These are phyloP conservation scores for Pipistrellus pygmaeus DNA, from an alignment of 2,797 vertebrate genomes.

Conservation along the genomic window DNA sequence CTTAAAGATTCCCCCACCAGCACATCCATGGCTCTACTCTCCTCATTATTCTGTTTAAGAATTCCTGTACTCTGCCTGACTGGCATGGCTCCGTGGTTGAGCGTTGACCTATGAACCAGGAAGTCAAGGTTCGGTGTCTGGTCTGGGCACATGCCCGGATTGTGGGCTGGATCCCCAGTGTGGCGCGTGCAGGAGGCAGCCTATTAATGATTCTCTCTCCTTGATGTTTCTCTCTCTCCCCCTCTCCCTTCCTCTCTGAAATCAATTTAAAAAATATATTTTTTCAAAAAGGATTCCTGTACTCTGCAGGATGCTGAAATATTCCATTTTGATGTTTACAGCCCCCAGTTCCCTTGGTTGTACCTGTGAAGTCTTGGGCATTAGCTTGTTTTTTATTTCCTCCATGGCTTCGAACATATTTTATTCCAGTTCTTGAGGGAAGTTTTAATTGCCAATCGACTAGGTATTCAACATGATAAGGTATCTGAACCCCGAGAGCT, in stretches of 20 bases:
- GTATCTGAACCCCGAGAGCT: constrained; percentile 78
- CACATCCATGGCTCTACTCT: neutral
- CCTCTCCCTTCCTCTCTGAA: too few relatives aligned
- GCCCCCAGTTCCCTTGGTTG: constrained; percentile 1
- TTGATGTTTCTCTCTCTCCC: too few relatives aligned
- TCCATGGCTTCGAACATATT: constrained; percentile 52
- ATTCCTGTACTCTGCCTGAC: neutral
- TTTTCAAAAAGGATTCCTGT: neutral
- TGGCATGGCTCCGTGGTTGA: too few relatives aligned
- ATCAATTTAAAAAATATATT: too few relatives aligned
- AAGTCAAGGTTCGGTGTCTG: too few relatives aligned
- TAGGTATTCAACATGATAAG: constrained; percentile 83
- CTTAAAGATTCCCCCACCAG: neutral
- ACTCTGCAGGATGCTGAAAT: constrained; percentile 21
- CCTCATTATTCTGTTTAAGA: constrained; percentile 20
- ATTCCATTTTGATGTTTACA: neutral
- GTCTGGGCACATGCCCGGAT: too few relatives aligned
- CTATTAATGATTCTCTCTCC: too few relatives aligned
- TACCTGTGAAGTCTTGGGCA: constrained; percentile 27
- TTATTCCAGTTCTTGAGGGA: constrained; percentile 74
- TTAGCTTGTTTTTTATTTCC: constrained; percentile 48
- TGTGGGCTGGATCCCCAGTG: too few relatives aligned
- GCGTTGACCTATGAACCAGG: too few relatives aligned
- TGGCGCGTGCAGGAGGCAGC: too few relatives aligned
- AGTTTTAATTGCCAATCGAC: constrained; percentile 82